Evolutionary conservation across 2,888 invertebrate species (phyloP).

Genomic region (Andrena bucephala): DNA sequence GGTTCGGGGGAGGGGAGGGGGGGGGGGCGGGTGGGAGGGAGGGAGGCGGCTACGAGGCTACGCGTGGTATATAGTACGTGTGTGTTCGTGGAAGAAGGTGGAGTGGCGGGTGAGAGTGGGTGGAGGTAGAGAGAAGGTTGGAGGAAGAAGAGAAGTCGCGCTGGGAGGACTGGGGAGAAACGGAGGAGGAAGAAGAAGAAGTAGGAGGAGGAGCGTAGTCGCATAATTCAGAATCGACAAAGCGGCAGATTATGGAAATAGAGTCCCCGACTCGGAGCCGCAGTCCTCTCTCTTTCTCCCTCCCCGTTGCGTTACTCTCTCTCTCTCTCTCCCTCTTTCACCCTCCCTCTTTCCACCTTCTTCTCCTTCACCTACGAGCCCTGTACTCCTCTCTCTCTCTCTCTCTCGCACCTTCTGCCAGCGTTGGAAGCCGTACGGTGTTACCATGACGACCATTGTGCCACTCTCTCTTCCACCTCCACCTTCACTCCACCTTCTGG

Average conservation of each 20-base stretch:
- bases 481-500: slow-evolving; percentile 66
- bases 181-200: slow-evolving; percentile 54
- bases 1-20: slow-evolving; percentile 50
- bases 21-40: neutral
- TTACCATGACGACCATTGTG: slow-evolving; percentile 83
- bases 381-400: slow-evolving; percentile 44
- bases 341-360: slow-evolving; percentile 34
- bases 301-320: slow-evolving; percentile 39
- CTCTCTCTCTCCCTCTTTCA: slow-evolving; percentile 36
- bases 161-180: slow-evolving; percentile 44
- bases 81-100: slow-evolving; percentile 44
- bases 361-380: slow-evolving; percentile 48
- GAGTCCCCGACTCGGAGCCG: slow-evolving; percentile 82
- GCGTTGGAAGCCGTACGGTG: slow-evolving; percentile 72
- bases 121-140: slow-evolving; percentile 36
- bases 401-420: slow-evolving; percentile 43
- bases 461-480: slow-evolving; percentile 75
- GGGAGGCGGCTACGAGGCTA: slow-evolving; percentile 60
- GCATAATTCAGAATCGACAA: slow-evolving; percentile 85
- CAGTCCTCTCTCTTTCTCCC: slow-evolving; percentile 66
- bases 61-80: slow-evolving; percentile 27
- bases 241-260: slow-evolving; percentile 85
- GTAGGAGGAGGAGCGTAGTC: slow-evolving; percentile 78
- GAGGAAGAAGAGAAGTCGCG: slow-evolving; percentile 54
- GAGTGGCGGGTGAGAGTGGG: slow-evolving; percentile 52